Evolutionary conservation across 2,797 vertebrate species (phyloP).

Genomic region (Hippoglossus hippoglossus): DNA sequence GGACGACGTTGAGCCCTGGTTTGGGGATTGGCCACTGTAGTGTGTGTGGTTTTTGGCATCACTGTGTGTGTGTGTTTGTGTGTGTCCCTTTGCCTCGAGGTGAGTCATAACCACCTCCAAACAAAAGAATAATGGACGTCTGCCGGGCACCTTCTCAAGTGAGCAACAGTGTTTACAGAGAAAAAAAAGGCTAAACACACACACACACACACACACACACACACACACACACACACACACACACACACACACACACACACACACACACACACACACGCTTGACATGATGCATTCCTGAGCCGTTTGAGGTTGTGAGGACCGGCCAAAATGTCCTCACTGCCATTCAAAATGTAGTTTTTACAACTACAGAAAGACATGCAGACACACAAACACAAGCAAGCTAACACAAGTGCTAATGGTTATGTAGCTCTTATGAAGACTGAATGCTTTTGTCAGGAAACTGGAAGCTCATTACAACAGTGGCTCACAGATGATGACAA

Average conservation of each 20-base stretch:
- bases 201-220: too few relatives aligned
- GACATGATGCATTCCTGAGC: background rate
- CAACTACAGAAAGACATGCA: background rate
- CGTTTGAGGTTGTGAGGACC: background rate
- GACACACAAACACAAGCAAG: background rate
- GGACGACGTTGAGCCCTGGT: background rate
- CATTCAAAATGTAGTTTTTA: background rate
- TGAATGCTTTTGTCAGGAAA: slow-evolving; percentile 17
- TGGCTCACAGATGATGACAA: background rate
- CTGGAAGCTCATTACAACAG: slow-evolving; percentile 25
- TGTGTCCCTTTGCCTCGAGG: slow-evolving; percentile 7
- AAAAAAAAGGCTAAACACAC: background rate
- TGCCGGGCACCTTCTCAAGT: slow-evolving; percentile 40
- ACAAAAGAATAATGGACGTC: slow-evolving; percentile 55
- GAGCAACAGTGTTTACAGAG: slow-evolving; percentile 45
- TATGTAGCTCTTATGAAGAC: slow-evolving; percentile 30
- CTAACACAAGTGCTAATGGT: slow-evolving; percentile 17
- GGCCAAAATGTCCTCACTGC: background rate
- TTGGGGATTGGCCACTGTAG: background rate
- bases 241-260: background rate
- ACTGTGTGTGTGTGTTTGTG: slow-evolving; percentile 1
- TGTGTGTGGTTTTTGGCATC: slow-evolving; percentile 3
- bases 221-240: too few relatives aligned
- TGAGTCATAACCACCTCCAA: slow-evolving; percentile 36
- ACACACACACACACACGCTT: background rate